Percentiles rank a stretch among this genome's conserved stretches.
These are phyloP conservation scores for Drymonia ruficornis DNA, from an alignment of 2,888 invertebrate genomes.

Conservation along the genomic window DNA sequence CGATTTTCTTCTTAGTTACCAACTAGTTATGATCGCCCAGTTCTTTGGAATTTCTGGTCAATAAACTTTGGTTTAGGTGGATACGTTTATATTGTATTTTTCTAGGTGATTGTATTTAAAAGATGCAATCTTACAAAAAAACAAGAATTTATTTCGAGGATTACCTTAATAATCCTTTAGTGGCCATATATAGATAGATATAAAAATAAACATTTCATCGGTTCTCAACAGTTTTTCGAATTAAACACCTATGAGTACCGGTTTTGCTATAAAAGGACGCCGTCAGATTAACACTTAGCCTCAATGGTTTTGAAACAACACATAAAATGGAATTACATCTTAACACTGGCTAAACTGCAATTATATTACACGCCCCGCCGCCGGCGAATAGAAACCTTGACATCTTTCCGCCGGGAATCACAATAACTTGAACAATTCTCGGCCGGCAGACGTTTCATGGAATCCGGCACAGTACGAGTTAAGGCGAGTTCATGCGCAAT, in stretches of 20 bases:
- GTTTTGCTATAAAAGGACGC: conserved; percentile 31
- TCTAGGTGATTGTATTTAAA: no score
- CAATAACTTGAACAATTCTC: conserved; percentile 26
- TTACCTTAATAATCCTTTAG: background rate
- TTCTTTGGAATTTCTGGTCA: no score
- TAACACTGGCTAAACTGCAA: conserved; percentile 45
- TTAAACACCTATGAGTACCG: conserved; percentile 14
- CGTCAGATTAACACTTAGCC: conserved; percentile 19
- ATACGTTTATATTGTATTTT: no score
- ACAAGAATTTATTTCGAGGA: background rate
- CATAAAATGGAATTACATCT: conserved; percentile 43
- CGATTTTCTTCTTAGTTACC: no score
- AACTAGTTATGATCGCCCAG: no score
- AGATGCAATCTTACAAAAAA: background rate
- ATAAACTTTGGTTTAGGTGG: no score
- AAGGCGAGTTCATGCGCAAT: conserved; percentile 20
- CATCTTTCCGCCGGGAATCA: conserved; percentile 44
- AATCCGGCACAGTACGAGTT: conserved; percentile 25
- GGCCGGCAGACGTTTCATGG: conserved; percentile 28
- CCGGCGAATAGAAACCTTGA: conserved; percentile 49
- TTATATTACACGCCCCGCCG: conserved; percentile 34
- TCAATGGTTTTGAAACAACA: conserved; percentile 36
- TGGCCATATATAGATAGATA: background rate
- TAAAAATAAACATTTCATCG: conserved; percentile 10
- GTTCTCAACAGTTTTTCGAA: conserved; percentile 20